These are phyloP conservation scores for Dasyurus viverrinus DNA, from an alignment of 2,113 vertebrate species.

Conservation along the genomic window DNA sequence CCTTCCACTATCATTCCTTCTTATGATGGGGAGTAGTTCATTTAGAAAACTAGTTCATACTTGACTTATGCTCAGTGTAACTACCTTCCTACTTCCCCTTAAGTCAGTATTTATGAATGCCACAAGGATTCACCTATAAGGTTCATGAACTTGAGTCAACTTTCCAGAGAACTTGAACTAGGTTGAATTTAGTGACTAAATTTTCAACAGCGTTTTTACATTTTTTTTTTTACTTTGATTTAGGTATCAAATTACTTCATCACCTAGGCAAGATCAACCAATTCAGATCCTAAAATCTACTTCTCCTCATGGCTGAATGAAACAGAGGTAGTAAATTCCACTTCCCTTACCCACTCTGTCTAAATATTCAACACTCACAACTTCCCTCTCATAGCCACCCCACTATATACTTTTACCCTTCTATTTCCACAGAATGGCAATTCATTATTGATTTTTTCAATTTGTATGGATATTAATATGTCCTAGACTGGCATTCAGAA, in stretches of 20 bases:
- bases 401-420: not conserved
- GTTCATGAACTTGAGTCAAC: constrained; percentile 17
- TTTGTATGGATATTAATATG: not conserved
- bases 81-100: constrained; percentile 13
- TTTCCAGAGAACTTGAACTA: constrained; percentile 18
- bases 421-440: not conserved
- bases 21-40: constrained; percentile 17
- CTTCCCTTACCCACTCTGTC: not conserved
- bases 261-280: constrained; percentile 3
- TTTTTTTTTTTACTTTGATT: not conserved
- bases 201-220: not conserved
- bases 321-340: not conserved
- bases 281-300: constrained; percentile 6
- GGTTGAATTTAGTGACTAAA: constrained; percentile 27
- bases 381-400: not conserved
- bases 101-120: not conserved
- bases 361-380: not conserved
- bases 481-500: not conserved
- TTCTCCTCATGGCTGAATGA: not conserved
- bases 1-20: not conserved
- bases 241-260: constrained; percentile 32
- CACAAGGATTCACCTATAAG: constrained; percentile 1
- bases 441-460: not conserved
- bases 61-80: constrained; percentile 16
- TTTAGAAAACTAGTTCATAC: constrained; percentile 27